Conservation (phyloP, 1,140 invertebrate genomes). For the Manduca sexta region DNA sequence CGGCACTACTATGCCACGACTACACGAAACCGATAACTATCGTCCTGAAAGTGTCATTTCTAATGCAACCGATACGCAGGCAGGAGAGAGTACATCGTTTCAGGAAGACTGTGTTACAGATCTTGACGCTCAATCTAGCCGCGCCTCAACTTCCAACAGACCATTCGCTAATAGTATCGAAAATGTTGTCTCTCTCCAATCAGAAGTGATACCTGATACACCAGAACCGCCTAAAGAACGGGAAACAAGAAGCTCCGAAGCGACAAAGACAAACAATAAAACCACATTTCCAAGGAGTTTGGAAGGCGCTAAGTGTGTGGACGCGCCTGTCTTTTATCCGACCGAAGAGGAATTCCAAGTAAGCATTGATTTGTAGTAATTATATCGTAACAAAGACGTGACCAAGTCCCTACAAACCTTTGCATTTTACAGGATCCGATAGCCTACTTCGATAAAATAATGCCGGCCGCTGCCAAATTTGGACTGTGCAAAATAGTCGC, state of each 20-base stretch:
- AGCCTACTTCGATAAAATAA: constrained; percentile 90
- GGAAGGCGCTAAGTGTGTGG: constrained; percentile 8
- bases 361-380: no score
- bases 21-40: no score
- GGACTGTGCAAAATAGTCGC: constrained; percentile 93
- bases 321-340: no score
- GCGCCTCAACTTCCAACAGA: neutral
- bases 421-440: constrained; percentile 82
- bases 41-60: no score
- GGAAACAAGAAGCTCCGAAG: neutral
- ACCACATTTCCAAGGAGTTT: neutral
- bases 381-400: neutral
- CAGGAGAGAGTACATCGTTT: no score
- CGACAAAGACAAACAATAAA: neutral
- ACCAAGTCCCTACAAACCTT: neutral
- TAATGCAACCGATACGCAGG: no score
- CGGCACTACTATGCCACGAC: no score
- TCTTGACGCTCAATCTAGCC: neutral
- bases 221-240: no score
- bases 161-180: neutral
- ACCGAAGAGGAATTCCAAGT: constrained; percentile 35
- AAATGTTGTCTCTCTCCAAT: no score
- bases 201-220: no score
- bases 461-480: constrained; percentile 84
- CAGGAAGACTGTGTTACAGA: neutral